Evolutionary conservation across 2,888 invertebrate genomes (phyloP).

Genomic region (Tinea trinotella): DNA sequence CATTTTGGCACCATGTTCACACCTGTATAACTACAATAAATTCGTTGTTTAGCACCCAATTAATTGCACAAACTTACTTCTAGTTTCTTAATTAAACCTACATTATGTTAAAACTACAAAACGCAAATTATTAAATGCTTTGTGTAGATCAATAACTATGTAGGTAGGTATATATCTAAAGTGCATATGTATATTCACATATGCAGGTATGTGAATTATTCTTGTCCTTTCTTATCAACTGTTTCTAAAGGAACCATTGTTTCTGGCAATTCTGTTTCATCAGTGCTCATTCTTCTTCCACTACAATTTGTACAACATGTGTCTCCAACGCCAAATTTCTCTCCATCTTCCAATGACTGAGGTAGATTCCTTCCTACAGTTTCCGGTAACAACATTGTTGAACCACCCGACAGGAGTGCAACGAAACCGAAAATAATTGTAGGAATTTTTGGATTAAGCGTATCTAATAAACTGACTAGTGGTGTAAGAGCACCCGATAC

Average conservation of each 20-base stretch:
- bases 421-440: conserved; percentile 83
- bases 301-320: conserved; percentile 82
- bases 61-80: neutral
- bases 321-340: conserved; percentile 86
- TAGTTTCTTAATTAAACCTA: neutral
- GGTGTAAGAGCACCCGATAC: conserved; percentile 86
- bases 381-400: conserved; percentile 83
- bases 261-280: conserved; percentile 51
- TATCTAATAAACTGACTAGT: conserved; percentile 81
- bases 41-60: conserved; percentile 2
- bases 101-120: neutral
- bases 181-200: neutral
- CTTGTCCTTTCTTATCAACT: neutral
- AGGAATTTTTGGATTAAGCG: conserved; percentile 83
- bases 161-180: neutral
- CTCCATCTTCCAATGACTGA: conserved; percentile 87
- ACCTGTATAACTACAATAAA: no score
- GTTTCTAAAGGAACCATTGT: conserved; percentile 55
- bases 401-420: conserved; percentile 80
- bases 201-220: conserved; percentile 2
- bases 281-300: conserved; percentile 51
- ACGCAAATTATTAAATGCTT: neutral
- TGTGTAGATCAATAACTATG: neutral
- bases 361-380: conserved; percentile 87
- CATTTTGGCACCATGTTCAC: neutral